Evolutionary conservation across 2,113 vertebrate species (phyloP).

Genomic region (Peromyscus polionotus): DNA sequence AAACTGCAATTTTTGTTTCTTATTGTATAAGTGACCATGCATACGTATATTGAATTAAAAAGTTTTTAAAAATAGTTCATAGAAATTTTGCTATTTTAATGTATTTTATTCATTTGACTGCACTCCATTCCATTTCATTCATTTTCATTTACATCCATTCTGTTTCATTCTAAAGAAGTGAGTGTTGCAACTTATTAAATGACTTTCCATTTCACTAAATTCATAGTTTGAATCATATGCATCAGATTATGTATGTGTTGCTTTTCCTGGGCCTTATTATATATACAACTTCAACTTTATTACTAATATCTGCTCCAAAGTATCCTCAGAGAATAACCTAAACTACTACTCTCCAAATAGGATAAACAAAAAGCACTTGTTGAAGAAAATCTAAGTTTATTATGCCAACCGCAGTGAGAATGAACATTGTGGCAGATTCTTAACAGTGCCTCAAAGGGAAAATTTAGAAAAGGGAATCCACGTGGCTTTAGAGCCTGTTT

Average conservation of each 20-base stretch:
- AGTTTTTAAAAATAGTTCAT: not conserved
- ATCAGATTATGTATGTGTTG: not conserved
- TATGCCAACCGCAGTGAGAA: not conserved
- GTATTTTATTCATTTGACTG: not conserved
- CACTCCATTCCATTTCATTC: not conserved
- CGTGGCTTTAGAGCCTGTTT: not conserved
- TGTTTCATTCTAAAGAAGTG: not conserved
- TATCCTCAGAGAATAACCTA: not conserved
- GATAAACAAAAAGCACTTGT: not conserved
- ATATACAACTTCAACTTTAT: not conserved
- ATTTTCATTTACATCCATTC: not conserved
- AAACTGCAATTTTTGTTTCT: not conserved
- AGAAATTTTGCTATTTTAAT: constrained; percentile 13
- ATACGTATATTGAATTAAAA: not conserved
- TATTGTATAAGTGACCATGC: not conserved
- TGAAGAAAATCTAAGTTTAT: not conserved
- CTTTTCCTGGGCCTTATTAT: not conserved
- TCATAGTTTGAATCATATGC: not conserved
- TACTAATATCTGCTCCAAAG: not conserved
- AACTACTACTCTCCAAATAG: not conserved
- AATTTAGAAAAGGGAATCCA: not conserved
- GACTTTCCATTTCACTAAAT: not conserved
- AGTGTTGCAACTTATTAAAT: not conserved
- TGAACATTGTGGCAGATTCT: not conserved
- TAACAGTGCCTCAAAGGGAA: not conserved